Conservation (phyloP, 2,888 invertebrate species). For the Metalampra italica region DNA sequence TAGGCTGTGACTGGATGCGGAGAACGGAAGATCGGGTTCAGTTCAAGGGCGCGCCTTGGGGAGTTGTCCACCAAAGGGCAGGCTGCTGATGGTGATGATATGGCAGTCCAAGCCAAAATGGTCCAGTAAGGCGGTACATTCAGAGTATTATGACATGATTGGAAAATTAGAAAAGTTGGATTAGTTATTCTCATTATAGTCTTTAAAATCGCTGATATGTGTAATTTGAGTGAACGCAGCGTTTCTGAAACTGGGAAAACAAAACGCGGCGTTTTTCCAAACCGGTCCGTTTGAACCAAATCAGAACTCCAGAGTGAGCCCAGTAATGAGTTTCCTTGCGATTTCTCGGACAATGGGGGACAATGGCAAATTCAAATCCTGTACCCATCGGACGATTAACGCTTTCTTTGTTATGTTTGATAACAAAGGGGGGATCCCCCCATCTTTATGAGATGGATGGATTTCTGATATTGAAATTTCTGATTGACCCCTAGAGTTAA, state of each 20-base stretch:
- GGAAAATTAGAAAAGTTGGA: too few species aligned
- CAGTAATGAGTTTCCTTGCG: slow-evolving; percentile 49
- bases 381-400: slow-evolving; percentile 46
- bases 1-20: too few species aligned
- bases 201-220: too few species aligned
- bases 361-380: slow-evolving; percentile 45
- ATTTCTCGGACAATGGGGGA: slow-evolving; percentile 34
- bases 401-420: slow-evolving; percentile 41
- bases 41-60: too few species aligned
- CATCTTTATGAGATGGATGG: slow-evolving; percentile 12
- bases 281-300: slow-evolving; percentile 24
- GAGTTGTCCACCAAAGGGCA: too few species aligned
- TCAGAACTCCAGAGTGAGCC: slow-evolving; percentile 29
- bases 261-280: slow-evolving; percentile 2
- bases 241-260: not conserved
- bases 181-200: too few species aligned
- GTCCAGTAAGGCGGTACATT: too few species aligned
- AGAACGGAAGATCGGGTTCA: too few species aligned
- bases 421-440: slow-evolving; percentile 25
- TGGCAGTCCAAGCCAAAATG: too few species aligned
- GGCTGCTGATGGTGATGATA: too few species aligned
- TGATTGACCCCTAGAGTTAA: not conserved
- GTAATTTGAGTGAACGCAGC: too few species aligned
- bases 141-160: too few species aligned
- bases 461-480: slow-evolving; percentile 8